Evolutionary conservation across 1,140 invertebrate genomes (phyloP).

Genomic region (Pseudomyrmex gracilis): DNA sequence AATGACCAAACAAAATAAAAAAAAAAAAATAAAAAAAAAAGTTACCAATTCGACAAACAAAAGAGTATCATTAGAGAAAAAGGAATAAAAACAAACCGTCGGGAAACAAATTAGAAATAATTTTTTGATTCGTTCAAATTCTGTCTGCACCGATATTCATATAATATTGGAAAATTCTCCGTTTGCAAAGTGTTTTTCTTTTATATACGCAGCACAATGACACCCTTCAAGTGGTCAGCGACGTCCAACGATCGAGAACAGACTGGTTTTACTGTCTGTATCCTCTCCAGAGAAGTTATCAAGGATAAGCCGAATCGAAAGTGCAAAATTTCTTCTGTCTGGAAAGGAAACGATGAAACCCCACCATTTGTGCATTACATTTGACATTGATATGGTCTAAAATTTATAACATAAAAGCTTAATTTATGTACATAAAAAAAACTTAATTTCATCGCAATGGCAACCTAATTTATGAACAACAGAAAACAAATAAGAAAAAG

Average conservation of each 20-base stretch:
- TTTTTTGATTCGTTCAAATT: background rate
- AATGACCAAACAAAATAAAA: no score
- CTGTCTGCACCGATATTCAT: background rate
- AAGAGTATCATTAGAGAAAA: no score
- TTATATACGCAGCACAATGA: background rate
- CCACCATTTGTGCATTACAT: conserved; percentile 25
- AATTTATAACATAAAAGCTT: background rate
- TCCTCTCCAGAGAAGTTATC: conserved; percentile 45
- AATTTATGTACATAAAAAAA: background rate
- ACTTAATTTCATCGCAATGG: no score
- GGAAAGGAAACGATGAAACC: background rate
- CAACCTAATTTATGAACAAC: no score
- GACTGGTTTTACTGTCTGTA: conserved; percentile 71
- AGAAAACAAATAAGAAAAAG: no score
- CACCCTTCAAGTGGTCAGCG: conserved; percentile 12
- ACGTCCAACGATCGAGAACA: conserved; percentile 68
- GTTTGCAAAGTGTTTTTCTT: background rate
- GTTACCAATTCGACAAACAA: no score
- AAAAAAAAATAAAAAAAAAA: no score
- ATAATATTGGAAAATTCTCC: background rate
- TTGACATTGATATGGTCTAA: background rate
- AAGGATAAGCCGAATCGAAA: conserved; percentile 73
- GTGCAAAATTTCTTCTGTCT: conserved; percentile 47
- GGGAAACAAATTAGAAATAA: background rate
- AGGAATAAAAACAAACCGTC: no score